Evolutionary conservation across 2,797 vertebrate species (phyloP).

Genomic region (Buceros bicornis): DNA sequence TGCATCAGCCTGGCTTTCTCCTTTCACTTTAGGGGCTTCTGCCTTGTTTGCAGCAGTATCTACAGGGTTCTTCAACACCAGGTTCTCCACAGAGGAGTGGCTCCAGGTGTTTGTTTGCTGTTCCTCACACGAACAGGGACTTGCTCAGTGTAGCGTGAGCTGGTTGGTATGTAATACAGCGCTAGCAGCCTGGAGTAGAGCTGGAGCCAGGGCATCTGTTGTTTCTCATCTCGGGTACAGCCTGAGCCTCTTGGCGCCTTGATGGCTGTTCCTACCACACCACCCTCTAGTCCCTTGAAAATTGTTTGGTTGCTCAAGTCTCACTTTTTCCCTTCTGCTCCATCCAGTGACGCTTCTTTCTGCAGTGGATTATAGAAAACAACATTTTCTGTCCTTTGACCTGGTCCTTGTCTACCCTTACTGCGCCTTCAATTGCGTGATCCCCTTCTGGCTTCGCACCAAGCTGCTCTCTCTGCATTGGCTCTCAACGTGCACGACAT

Average conservation of each 20-base stretch:
- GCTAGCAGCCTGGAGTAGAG: not conserved
- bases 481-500: fast-evolving
- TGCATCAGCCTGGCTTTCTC: not conserved
- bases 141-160: not conserved
- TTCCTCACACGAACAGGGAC: not conserved
- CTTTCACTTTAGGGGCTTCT: not conserved
- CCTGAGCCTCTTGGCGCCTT: not conserved
- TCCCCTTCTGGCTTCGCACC: too few relatives aligned
- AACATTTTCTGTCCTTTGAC: not conserved
- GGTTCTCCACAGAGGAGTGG: not conserved
- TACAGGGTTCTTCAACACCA: not conserved
- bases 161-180: not conserved
- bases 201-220: not conserved
- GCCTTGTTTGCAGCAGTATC: not conserved
- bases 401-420: not conserved
- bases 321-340: not conserved
- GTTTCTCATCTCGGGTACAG: not conserved
- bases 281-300: not conserved
- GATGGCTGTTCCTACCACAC: not conserved
- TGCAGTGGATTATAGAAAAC: not conserved
- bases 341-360: not conserved
- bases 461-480: not conserved
- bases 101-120: not conserved
- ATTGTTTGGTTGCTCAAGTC: not conserved
- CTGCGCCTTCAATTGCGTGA: too few relatives aligned